Evolutionary conservation across 2,888 invertebrate genomes (phyloP), one percentile per base, ranked within the genome.

Genomic region (Nipponacmea schrenckii): DNA sequence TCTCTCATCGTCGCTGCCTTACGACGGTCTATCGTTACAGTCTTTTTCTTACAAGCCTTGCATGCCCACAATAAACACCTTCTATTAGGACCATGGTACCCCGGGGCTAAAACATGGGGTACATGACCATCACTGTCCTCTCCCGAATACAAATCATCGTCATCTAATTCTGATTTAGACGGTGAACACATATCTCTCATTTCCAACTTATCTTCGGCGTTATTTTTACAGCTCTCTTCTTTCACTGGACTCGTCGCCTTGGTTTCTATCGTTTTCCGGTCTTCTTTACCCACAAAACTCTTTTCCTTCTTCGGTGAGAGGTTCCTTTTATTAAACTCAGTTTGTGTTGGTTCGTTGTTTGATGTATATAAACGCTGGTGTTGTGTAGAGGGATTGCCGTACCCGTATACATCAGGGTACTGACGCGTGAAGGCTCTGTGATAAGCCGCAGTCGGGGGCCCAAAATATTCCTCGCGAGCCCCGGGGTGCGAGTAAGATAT

Each of bases 1-100:
- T 99, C 98, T 4, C 98, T 91, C 89, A 99, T 91, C 1, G 98
- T 99, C 0, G 98, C 98, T 8, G 98, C 98, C 91, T 97, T 97
- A 86, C 98, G 92, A 70, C 98, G 91, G 90, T 99, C 98, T 12
- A 98, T 95, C 0, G 96, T 94, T 64, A 97, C 96, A 20, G 95
- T 96, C 90, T 97, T 97, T 67, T 86, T 80, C 90, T 97, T 97
- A 90, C 97, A 97, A 0, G 97, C 96, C 87, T 97, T 97, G 89
- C 98, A 98, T 2, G 97, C 97, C 97, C 97, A 98, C 15, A 97
- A 92, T 62, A 98, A 91, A 85, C 97, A 98, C 75, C 95, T 92
- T 39, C 89, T 79, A 75, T 95, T 91, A 44, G 86, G 85, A 27
- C 87, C 88, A 75, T 88, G 87, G 74, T 84, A 86, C 46, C 87